These are phyloP conservation scores for Drosophila setosimentum DNA, from an alignment of 2,888 invertebrate genomes.

Conservation along the genomic window DNA sequence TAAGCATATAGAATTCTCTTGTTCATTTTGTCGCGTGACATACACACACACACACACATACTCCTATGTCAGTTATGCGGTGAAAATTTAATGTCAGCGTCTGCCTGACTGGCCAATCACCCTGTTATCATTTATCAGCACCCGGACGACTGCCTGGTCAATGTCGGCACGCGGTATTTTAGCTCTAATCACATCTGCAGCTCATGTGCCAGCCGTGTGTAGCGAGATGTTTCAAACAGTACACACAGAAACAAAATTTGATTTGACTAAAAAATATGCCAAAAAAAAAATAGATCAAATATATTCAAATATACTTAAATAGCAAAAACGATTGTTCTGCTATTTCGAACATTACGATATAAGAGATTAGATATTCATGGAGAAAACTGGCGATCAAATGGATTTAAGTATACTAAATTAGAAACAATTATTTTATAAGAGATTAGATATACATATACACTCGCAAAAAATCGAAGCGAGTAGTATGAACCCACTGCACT, in stretches of 20 bases:
- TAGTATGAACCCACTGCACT: too few relatives aligned
- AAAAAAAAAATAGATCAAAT: neutral
- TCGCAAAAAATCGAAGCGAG: neutral
- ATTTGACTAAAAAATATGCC: neutral
- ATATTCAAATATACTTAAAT: neutral
- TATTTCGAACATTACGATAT: neutral
- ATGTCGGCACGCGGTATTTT: constrained; percentile 59
- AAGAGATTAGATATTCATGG: neutral
- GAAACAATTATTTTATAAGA: neutral
- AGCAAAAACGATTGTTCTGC: neutral
- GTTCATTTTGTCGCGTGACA: constrained; percentile 35
- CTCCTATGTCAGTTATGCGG: constrained; percentile 5
- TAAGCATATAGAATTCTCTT: constrained; percentile 10
- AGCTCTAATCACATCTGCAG: constrained; percentile 59
- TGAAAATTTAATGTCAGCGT: constrained; percentile 65
- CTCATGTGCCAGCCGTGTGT: constrained; percentile 56
- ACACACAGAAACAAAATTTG: neutral
- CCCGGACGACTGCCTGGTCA: constrained; percentile 14
- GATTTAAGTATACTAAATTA: neutral
- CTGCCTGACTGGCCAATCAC: constrained; percentile 56
- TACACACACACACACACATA: constrained; percentile 19
- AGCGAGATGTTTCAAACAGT: constrained; percentile 14
- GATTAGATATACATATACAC: neutral
- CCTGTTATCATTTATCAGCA: constrained; percentile 58
- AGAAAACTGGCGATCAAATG: neutral